Evolutionary conservation across 2,888 invertebrate species (phyloP).

Genomic region (Carabus problematicus): DNA sequence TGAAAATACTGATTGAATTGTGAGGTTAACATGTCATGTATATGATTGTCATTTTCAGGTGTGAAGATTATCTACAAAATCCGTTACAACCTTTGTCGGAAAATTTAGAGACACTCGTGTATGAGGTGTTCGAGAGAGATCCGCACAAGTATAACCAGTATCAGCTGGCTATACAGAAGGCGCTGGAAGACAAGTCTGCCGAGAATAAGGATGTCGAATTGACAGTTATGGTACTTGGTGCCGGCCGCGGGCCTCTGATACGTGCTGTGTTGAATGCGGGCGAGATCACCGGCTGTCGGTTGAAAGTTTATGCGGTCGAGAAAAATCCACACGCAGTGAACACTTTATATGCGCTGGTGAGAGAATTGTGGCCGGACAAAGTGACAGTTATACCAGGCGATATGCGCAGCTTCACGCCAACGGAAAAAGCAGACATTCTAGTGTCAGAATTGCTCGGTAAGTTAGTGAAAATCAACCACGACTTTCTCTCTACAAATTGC

Average conservation of each 20-base stretch:
- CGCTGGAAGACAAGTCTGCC: conserved; percentile 67
- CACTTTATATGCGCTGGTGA: conserved; percentile 77
- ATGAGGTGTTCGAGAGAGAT: conserved; percentile 98
- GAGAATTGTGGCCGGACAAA: conserved; percentile 78
- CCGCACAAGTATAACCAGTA: conserved; percentile 93
- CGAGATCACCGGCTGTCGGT: conserved; percentile 70
- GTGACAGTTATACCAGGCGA: conserved; percentile 84
- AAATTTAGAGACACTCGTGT: conserved; percentile 94
- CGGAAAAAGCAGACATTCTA: conserved; percentile 91
- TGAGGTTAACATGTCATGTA: too few species aligned
- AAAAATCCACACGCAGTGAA: conserved; percentile 97
- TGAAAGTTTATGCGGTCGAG: conserved; percentile 93
- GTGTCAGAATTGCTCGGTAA: conserved; percentile 93
- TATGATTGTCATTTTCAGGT: conserved; percentile 60
- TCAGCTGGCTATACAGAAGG: conserved; percentile 81
- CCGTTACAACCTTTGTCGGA: conserved; percentile 94
- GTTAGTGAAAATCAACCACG: conserved; percentile 7
- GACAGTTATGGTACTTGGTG: conserved; percentile 86
- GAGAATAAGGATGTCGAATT: conserved; percentile 50
- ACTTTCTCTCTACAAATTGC: conserved; percentile 1
- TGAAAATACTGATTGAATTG: too few species aligned
- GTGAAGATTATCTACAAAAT: conserved; percentile 91
- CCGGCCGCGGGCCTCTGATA: conserved; percentile 94
- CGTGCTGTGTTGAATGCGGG: conserved; percentile 84
- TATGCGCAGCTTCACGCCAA: conserved; percentile 83